Base-by-base conservation (phyloP, 2,888 invertebrate genomes). In the Lordiphosa fenestrarum region DNA sequence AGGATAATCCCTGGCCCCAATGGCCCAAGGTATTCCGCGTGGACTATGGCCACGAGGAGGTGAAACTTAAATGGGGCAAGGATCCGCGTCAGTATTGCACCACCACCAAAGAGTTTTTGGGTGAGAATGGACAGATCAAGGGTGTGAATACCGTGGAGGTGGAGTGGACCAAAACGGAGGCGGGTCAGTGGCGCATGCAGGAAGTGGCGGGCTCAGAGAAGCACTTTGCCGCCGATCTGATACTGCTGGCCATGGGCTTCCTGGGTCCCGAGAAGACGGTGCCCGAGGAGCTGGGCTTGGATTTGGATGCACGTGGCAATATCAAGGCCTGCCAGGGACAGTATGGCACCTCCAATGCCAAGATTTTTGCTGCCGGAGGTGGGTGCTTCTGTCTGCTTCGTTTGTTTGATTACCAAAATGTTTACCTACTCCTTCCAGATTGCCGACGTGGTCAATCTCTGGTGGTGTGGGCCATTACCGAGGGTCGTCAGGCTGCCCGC, bases 11-110 rank as follows among this genome's bases (percentile, higher is more conserved):
- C 0, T 99, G 99, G 99, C 99, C 99, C 2, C 97, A 98, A 87
- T 99, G 96, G 95, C 99, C 99, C 0, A 92, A 96, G 86, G 95
- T 98, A 21, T 98, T 99, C 92, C 94, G 95, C 76, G 95, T 98
- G 21, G 99, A 99, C 90, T 99, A 99, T 87, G 99, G 99, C 0
- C 99, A 99, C 86, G 98, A 99, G 84, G 99, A 99, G 90, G 97
- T 96, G 2, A 94, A 94, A 86, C 92, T 96, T n/a, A 95, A 95
- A 86, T 95, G 94, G 88, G 98, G 98, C 9, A 92, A 93, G 37
- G 99, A 99, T 90, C 99, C 99, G 2, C 92, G 99, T 53, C 94
- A 95, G 81, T 99, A 96, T 91, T 95, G 95, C 69, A 96, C 98
- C 49, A 93, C 98, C 77, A 98, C 97, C 86, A 97, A 98, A 92